A percentile compares a stretch with the other conserved stretches of the same genome.
Evolutionary conservation across 2,113 vertebrate species (phyloP).

Genomic region (Anguilla rostrata): DNA sequence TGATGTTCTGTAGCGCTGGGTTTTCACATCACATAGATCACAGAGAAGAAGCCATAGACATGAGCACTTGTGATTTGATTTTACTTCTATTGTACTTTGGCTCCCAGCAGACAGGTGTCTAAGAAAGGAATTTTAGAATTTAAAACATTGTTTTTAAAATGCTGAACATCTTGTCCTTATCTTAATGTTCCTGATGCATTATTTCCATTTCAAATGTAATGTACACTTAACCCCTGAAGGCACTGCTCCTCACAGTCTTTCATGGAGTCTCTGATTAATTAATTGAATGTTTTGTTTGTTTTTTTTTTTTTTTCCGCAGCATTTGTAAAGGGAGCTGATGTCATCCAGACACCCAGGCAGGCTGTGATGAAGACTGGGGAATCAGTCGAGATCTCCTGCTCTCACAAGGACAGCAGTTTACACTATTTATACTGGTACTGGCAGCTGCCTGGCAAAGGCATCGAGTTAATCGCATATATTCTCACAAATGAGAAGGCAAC

Average conservation of each 20-base stretch:
- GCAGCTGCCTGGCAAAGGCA: background rate
- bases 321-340: background rate
- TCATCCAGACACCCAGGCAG: background rate
- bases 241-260: background rate
- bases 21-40: background rate
- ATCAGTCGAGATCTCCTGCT: background rate
- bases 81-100: background rate
- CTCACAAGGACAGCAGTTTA: background rate
- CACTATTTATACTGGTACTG: background rate
- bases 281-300: background rate
- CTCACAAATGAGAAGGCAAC: background rate
- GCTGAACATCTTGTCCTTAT: background rate
- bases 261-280: background rate
- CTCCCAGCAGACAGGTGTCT: background rate
- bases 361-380: background rate
- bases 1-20: background rate
- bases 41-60: background rate
- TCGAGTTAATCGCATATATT: background rate
- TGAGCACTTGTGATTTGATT: background rate
- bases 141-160: background rate
- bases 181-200: background rate
- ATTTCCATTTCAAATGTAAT: background rate
- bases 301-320: background rate
- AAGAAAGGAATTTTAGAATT: background rate
- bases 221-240: background rate